Evolutionary conservation across 2,113 vertebrate genomes (phyloP), one percentile per base, ranked within the genome.

Genomic region (Trogon surrucura): DNA sequence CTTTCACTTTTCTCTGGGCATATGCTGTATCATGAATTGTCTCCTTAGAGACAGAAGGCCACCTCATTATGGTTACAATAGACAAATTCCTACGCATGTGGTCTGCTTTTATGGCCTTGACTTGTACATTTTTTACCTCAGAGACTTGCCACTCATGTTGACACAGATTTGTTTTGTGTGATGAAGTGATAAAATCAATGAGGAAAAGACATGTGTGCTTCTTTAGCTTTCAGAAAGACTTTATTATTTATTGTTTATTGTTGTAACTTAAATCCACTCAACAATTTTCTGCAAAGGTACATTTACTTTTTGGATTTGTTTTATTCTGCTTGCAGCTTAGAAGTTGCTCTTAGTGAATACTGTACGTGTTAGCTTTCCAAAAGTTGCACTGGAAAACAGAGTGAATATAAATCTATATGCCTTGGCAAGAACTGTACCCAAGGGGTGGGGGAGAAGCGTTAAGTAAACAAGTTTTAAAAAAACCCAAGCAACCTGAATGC

Each of bases 181-280:
- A 97, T 96, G 94, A 97, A 98, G 95, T 97, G 97, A 97, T 96
- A 97, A 97, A 98, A 98, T 98, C 97, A 98, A 96, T 97, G 87
- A 92, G 94, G 93, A 41, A 41, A 95, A 88, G 73, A 95, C 78
- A 95, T 53, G 48, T 70, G 83, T 96, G 94, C 89, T 88, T 93
- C 88, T 95, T 91, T 51, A 92, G 79, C 88, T 95, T 97, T 92
- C 79, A 95, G 94, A 94, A 94, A 86, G 89, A 89, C 78, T 94
- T 91, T 94, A 92, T 91, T 95, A 96, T 97, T 97, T 97, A 78
- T 96, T 97, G 95, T 93, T 95, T 97, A 88, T 95, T 96, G 66
- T 95, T 89, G 89, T 91, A 97, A 85, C 69, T 95, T 97, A 95
- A 97, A 96, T 85, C 74, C 88, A 95, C 83, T 88, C 48, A 95